Evolutionary conservation across 2,797 vertebrate species (phyloP).

Genomic region (Argyrosomus regius): DNA sequence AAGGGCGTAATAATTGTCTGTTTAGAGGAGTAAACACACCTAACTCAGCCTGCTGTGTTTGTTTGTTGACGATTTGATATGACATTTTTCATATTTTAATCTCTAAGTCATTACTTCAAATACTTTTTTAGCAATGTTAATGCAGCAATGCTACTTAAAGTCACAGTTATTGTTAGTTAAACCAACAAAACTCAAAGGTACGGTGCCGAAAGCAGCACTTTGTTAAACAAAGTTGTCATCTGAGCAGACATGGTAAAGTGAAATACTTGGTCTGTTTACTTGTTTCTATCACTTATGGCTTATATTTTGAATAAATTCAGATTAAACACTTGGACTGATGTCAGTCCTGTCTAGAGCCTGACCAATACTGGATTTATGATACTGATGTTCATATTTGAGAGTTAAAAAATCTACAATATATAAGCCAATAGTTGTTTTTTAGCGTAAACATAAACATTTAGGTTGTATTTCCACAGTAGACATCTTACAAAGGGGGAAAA

Average conservation of each 20-base stretch:
- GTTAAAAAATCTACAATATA: background rate
- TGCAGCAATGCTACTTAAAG: no score
- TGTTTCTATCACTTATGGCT: background rate
- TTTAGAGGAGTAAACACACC: background rate
- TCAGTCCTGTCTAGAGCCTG: background rate
- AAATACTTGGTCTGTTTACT: no score
- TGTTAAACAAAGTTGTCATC: background rate
- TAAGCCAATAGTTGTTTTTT: background rate
- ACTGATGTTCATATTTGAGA: background rate
- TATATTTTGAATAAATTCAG: background rate
- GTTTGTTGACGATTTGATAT: background rate
- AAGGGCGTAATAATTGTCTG: background rate
- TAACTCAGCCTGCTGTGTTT: background rate
- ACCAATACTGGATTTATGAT: no score
- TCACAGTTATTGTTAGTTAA: background rate
- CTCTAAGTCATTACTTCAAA: background rate
- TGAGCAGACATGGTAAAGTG: background rate
- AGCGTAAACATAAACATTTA: background rate
- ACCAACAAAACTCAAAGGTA: background rate
- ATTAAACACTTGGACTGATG: background rate
- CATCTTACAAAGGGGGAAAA: background rate
- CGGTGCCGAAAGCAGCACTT: background rate
- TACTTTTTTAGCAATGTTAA: background rate
- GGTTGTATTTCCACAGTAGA: background rate
- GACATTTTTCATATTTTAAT: background rate